Conservation (phyloP, 2,888 invertebrate species). For the Bombyx huttoni region DNA sequence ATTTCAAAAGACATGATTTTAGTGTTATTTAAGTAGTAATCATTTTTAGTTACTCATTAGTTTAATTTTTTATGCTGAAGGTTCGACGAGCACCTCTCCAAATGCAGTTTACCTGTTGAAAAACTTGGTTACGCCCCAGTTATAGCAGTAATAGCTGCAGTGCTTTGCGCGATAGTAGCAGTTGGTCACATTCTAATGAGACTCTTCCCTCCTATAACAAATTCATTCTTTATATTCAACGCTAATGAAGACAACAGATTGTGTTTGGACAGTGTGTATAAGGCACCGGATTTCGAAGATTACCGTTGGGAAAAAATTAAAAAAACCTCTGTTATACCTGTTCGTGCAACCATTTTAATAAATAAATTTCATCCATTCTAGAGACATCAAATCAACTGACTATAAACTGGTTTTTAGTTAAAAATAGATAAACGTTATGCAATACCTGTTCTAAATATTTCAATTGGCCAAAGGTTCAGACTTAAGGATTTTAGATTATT, state of each 20-base stretch:
- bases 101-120: slow-evolving; percentile 32
- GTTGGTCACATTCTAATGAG: slow-evolving; percentile 34
- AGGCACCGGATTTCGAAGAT: not conserved
- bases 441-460: no score
- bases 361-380: no score
- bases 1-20: no score
- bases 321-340: not conserved
- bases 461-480: no score
- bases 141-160: slow-evolving; percentile 26
- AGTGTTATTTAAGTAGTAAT: no score
- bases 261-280: slow-evolving; percentile 28
- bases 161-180: slow-evolving; percentile 32
- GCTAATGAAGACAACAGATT: slow-evolving; percentile 58
- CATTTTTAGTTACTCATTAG: no score
- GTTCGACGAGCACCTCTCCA: slow-evolving; percentile 40
- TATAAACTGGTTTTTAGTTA: no score
- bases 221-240: slow-evolving; percentile 58
- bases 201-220: slow-evolving; percentile 38
- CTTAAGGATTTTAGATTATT: no score
- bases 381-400: no score
- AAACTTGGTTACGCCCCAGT: slow-evolving; percentile 32
- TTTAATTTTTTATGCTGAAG: slow-evolving; percentile 12
- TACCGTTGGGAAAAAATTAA: not conserved
- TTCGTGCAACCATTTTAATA: not conserved
- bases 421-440: no score